Conservation (phyloP, 2,888 invertebrate species). For the Quadroppia sp. region DNA sequence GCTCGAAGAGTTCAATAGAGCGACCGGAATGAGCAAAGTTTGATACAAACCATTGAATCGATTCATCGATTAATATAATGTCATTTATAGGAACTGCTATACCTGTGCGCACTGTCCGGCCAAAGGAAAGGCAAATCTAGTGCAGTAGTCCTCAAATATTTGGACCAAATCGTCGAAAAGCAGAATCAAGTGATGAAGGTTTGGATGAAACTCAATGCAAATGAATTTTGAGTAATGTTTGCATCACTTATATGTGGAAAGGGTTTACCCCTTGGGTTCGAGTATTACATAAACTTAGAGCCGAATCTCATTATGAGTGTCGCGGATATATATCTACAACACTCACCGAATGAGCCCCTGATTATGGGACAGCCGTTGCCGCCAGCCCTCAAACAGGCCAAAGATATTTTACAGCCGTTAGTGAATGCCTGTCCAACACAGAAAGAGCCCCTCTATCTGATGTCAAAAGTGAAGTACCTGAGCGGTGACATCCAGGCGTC, state of each 20-base stretch:
- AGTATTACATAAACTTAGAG: slow-evolving; percentile 70
- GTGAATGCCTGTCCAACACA: slow-evolving; percentile 77
- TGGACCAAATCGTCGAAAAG: slow-evolving; percentile 38
- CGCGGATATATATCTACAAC: slow-evolving; percentile 69
- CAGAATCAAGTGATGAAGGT: slow-evolving; percentile 30
- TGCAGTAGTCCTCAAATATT: slow-evolving; percentile 35
- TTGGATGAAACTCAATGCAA: too few species aligned
- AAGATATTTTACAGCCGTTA: slow-evolving; percentile 66
- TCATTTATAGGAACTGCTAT: slow-evolving; percentile 28
- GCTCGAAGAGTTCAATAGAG: slow-evolving; percentile 71
- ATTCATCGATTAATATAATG: neutral
- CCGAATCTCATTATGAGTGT: slow-evolving; percentile 79
- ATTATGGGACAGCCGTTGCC: slow-evolving; percentile 58
- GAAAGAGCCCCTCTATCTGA: slow-evolving; percentile 60
- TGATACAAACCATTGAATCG: neutral
- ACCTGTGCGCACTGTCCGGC: slow-evolving; percentile 35
- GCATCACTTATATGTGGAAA: too few species aligned
- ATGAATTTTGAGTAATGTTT: too few species aligned
- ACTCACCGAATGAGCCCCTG: slow-evolving; percentile 62
- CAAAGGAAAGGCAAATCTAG: slow-evolving; percentile 26
- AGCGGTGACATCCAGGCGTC: slow-evolving; percentile 67
- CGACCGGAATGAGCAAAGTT: slow-evolving; percentile 63
- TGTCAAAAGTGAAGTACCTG: slow-evolving; percentile 75
- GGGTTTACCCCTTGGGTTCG: slow-evolving; percentile 65
- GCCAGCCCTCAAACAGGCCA: slow-evolving; percentile 59